Evolutionary conservation across 2,113 vertebrate species (phyloP).

Genomic region (Papio anubis): DNA sequence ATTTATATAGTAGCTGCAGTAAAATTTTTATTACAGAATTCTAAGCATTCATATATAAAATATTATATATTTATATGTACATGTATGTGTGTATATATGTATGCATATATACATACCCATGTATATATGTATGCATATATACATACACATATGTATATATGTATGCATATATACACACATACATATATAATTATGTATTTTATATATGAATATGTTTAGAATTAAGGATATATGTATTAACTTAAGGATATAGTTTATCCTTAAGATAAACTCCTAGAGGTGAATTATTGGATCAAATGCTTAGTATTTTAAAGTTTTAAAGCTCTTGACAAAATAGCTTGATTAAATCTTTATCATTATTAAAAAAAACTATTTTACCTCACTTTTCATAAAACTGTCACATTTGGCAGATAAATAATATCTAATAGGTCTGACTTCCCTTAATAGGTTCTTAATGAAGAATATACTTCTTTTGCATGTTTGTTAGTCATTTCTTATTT

Average conservation of each 20-base stretch:
- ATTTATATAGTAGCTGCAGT: not conserved
- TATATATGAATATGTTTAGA: not conserved
- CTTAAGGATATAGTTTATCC: not conserved
- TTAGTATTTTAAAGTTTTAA: conserved; percentile 12
- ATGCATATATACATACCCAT: no score
- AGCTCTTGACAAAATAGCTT: not conserved
- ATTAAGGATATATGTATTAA: no score
- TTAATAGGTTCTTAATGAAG: not conserved
- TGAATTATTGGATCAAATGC: not conserved
- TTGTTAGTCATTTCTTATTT: not conserved
- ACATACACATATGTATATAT: not conserved
- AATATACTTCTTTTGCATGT: not conserved
- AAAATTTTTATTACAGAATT: not conserved
- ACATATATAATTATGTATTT: not conserved
- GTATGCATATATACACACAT: not conserved
- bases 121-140: not conserved
- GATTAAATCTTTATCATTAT: not conserved
- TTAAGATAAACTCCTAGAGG: not conserved
- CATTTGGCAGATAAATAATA: not conserved
- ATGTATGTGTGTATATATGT: no score
- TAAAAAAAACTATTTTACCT: not conserved
- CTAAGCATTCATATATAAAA: not conserved
- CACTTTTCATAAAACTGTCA: not conserved
- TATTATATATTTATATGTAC: not conserved
- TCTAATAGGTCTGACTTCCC: not conserved